Conservation (phyloP, 1,140 invertebrate species). For the Rhagoletis pomonella region DNA sequence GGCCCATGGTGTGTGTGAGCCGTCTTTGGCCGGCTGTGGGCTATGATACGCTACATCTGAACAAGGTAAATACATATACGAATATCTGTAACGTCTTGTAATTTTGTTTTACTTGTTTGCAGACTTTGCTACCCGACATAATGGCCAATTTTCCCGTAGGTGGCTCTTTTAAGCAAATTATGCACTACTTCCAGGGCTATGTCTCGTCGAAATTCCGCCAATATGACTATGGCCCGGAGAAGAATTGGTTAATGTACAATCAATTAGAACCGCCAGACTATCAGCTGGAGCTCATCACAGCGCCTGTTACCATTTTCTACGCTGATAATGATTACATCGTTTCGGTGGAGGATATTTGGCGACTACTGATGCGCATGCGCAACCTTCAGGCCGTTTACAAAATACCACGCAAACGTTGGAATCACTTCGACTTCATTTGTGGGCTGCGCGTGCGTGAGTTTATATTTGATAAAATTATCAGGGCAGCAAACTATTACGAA, state of each 20-base stretch:
- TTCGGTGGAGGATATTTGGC: constrained; percentile 78
- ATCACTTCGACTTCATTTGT: constrained; percentile 84
- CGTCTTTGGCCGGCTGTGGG: constrained; percentile 78
- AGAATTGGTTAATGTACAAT: constrained; percentile 76
- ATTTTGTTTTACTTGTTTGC: constrained; percentile 54
- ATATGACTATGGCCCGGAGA: constrained; percentile 75
- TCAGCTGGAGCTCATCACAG: constrained; percentile 77
- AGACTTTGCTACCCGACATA: constrained; percentile 74
- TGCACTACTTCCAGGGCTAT: constrained; percentile 76
- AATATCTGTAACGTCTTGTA: neutral
- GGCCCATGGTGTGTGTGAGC: constrained; percentile 76
- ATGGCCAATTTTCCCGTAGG: constrained; percentile 76
- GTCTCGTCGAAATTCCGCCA: constrained; percentile 70
- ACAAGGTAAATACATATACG: constrained; percentile 60
- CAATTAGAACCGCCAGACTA: constrained; percentile 77
- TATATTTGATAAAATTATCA: constrained; percentile 76
- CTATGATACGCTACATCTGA: constrained; percentile 74
- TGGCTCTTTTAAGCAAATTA: constrained; percentile 75
- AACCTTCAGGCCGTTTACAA: constrained; percentile 72
- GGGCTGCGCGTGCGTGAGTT: constrained; percentile 78
- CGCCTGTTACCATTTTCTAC: constrained; percentile 80
- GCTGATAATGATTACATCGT: constrained; percentile 79
- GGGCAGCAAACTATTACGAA: constrained; percentile 72
- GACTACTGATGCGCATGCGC: constrained; percentile 72
- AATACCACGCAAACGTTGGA: constrained; percentile 80